phyloP scores from a whole-genome alignment of 1,140 invertebrate genomes.

The Stegodyphus dumicola region DNA sequence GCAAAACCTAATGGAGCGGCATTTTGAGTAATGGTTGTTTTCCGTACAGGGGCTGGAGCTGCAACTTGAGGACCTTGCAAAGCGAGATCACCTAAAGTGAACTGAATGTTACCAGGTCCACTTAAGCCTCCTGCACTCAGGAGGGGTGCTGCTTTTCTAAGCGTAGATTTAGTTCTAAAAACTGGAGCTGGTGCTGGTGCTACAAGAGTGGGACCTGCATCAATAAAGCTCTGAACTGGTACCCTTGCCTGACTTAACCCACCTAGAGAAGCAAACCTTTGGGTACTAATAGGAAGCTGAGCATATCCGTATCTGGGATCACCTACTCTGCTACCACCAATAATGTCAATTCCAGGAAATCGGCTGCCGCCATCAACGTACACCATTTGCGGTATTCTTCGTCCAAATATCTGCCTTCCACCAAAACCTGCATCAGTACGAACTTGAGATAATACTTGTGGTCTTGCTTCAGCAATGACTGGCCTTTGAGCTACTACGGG shows the following conservation, averaged over 20 bases:
- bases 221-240: slow-evolving; percentile 14
- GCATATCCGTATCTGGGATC: slow-evolving; percentile 8
- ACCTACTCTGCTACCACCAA: slow-evolving; percentile 39
- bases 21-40: background rate
- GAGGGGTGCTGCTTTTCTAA: background rate
- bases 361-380: slow-evolving; percentile 43
- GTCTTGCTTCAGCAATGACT: background rate
- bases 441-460: background rate
- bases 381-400: slow-evolving; percentile 16
- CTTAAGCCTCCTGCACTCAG: too few species aligned
- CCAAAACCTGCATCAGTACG: slow-evolving; percentile 2
- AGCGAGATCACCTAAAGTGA: slow-evolving; percentile 21
- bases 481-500: background rate
- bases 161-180: background rate
- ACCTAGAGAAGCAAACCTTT: slow-evolving; percentile 19
- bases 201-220: slow-evolving; percentile 10
- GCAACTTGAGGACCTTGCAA: background rate
- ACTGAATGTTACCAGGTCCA: slow-evolving; percentile 24
- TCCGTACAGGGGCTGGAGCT: too few species aligned
- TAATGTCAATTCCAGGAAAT: slow-evolving; percentile 42
- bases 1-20: background rate
- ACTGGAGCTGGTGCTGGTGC: background rate
- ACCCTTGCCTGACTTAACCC: slow-evolving; percentile 11
- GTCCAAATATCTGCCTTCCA: slow-evolving; percentile 8
- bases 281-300: slow-evolving; percentile 16